Evolutionary conservation across 2,888 invertebrate genomes (phyloP).

Genomic region (Glaucopsyche alexis): DNA sequence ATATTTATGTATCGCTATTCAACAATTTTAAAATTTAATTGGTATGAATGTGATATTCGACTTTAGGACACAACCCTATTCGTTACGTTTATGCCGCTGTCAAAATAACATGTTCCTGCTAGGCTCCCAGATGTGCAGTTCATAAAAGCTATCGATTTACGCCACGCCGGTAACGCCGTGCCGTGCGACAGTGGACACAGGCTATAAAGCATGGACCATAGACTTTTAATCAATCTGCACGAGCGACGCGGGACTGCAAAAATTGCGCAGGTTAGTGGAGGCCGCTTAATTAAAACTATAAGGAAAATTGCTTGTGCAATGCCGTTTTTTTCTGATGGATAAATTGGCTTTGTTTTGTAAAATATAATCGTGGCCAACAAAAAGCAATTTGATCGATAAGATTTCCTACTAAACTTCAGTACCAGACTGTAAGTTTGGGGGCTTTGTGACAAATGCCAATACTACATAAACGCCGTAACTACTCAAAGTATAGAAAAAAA

Average conservation of each 20-base stretch:
- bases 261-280: constrained; percentile 68
- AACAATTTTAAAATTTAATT: too few relatives aligned
- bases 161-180: not conserved
- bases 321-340: constrained; percentile 50
- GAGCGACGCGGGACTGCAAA: constrained; percentile 75
- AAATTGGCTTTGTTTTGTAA: constrained; percentile 35
- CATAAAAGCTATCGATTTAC: too few relatives aligned
- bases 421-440: too few relatives aligned
- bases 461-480: too few relatives aligned
- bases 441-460: too few relatives aligned
- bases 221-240: constrained; percentile 80
- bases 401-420: not conserved
- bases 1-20: too few relatives aligned
- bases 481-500: too few relatives aligned
- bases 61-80: too few relatives aligned
- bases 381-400: not conserved
- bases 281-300: constrained; percentile 79
- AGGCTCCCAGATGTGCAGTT: too few relatives aligned
- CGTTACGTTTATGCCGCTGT: too few relatives aligned
- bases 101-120: too few relatives aligned
- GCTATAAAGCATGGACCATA: constrained; percentile 77
- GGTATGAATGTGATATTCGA: too few relatives aligned
- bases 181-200: constrained; percentile 50
- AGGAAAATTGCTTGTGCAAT: constrained; percentile 75
- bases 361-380: constrained; percentile 22